Evolutionary conservation across 2,888 invertebrate species (phyloP).

Genomic region (Carabus problematicus): DNA sequence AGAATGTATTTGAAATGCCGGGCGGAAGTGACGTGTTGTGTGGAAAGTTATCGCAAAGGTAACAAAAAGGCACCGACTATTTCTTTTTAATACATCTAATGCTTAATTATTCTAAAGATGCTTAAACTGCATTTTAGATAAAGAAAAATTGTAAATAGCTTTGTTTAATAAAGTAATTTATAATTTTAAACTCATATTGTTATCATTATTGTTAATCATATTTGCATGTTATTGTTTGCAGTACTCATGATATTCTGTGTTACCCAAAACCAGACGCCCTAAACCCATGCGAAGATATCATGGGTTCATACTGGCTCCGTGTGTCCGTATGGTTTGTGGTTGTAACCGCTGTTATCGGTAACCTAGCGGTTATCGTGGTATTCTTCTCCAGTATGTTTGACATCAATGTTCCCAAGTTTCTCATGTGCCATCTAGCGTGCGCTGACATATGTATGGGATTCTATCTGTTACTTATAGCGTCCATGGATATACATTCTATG

Average conservation of each 20-base stretch:
- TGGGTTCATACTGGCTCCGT: slow-evolving; percentile 81
- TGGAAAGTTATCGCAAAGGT: slow-evolving; percentile 63
- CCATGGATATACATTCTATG: slow-evolving; percentile 83
- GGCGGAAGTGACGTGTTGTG: slow-evolving; percentile 61
- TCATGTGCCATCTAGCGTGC: slow-evolving; percentile 84
- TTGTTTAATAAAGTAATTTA: no score
- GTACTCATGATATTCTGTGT: slow-evolving; percentile 65
- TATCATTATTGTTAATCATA: neutral
- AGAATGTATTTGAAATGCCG: slow-evolving; percentile 59
- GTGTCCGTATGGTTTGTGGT: slow-evolving; percentile 89
- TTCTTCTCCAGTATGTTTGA: slow-evolving; percentile 69
- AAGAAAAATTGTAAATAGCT: no score
- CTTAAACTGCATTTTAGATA: no score
- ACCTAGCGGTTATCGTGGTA: slow-evolving; percentile 81
- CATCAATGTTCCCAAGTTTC: slow-evolving; percentile 71
- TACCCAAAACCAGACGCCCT: slow-evolving; percentile 79
- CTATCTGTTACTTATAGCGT: slow-evolving; percentile 83
- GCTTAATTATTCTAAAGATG: no score
- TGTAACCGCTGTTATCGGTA: slow-evolving; percentile 81
- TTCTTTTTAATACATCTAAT: no score
- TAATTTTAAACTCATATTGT: no score
- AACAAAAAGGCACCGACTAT: no score
- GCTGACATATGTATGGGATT: slow-evolving; percentile 89
- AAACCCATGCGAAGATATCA: slow-evolving; percentile 90
- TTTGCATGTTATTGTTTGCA: slow-evolving; percentile 17